Evolutionary conservation across 1,140 invertebrate species (phyloP), one percentile per base, ranked within the genome.

Genomic region (Ips typographus): DNA sequence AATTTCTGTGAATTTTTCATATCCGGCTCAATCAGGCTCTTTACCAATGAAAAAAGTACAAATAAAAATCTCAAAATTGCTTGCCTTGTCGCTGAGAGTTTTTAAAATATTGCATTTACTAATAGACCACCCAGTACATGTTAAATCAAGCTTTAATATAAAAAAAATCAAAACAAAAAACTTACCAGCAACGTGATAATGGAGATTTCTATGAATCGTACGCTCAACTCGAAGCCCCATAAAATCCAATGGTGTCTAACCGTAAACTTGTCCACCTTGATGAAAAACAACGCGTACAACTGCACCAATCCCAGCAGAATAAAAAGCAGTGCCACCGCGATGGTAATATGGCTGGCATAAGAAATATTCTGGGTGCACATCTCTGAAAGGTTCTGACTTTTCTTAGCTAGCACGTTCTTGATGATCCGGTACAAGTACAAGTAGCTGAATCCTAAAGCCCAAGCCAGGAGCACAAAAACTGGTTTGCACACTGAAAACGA

Each of bases 221-320:
- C 84, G 1, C 90, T 90, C 72, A 94, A 90, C 74, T 95, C 91
- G 82, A 93, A 95, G 6, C 91, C 89, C 92, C 93, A 95, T 84
- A 94, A 92, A 3, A 94, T 82, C 94, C 94, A 96, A 1, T 87
- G 84, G 72, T 88, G 84, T 2, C 76, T 76, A 36, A 84, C 80
- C 71, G 78, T 72, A 55, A 86, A 81, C 71, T 85, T 78, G 71
- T 85, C 83, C 49, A 80, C 73, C 71, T 85, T 84, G 4, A 92
- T 87, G 5, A 89, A 89, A 75, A 93, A 89, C 68, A 94, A 88
- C 0, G 91, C 92, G 76, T 92, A 95, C 6, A 95, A 85, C 74
- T 94, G 92, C 4, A 95, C 83, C 1, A 87, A 86, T 3, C 91
- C 92, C 82, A 93, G 87, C 2, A 94, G 76, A 36, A 95, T 85